Base-by-base conservation (phyloP, 30 jellyfish, hydroid and myxozoan species). In the Mastigias papua region DNA sequence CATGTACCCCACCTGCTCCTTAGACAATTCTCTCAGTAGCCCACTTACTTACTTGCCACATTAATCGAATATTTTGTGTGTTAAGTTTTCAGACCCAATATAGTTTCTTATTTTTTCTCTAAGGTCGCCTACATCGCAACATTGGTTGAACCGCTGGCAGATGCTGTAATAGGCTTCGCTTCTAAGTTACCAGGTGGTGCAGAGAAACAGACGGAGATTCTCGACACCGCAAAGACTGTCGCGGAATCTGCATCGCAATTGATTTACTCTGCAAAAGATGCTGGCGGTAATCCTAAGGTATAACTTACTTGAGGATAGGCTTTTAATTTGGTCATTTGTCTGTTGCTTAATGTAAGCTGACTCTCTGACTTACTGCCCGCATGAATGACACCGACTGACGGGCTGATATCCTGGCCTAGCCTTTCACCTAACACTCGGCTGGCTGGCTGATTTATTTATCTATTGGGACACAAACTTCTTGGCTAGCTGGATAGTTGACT, bases 271-370 rank as follows among this genome's bases (percentile, higher is more conserved):
- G 81, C 97, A 16, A 93, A 93, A 66, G 98, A 93, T 30, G 86
- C 98, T 1, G 97, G 97, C 67, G 98, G 98, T 11, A 93, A 93
- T 72, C 96, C 98, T 0, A 93, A 93, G 98, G 98, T 93, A 37
- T 37, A 37, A 37, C 54, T 3, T 37, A 37, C 54, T 37, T 37
- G 11, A 37, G 11, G 54, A 37, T 37, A 37, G 54, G 54, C n/a
- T n/a, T n/a, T n/a, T n/a, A n/a, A n/a, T n/a, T n/a, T n/a, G n/a
- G n/a, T n/a, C n/a, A n/a, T n/a, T n/a, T n/a, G n/a, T n/a, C n/a
- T n/a, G n/a, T n/a, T n/a, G n/a, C n/a, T n/a, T n/a, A n/a, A n/a
- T n/a, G n/a, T n/a, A n/a, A n/a, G n/a, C n/a, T n/a, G n/a, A n/a
- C n/a, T n/a, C n/a, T n/a, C n/a, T n/a, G n/a, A n/a, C n/a, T n/a